phyloP scores from a whole-genome alignment of 92 coral and sea anemone species.

The Zoanthus gigantus region DNA sequence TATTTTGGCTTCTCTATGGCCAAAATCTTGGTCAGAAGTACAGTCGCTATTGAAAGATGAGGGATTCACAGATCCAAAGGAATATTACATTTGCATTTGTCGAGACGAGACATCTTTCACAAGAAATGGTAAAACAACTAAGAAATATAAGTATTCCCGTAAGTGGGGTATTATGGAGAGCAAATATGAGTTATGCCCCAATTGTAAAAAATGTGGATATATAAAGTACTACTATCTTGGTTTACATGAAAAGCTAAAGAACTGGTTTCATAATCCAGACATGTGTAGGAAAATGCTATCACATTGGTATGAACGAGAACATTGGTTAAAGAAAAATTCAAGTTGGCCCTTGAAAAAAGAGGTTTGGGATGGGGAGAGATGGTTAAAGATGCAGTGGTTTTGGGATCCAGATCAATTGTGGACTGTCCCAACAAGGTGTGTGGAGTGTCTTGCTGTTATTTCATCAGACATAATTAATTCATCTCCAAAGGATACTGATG shows the following conservation, averaged over 20 bases:
- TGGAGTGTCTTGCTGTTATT: slow-evolving; percentile 34
- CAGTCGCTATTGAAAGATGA: too few species aligned
- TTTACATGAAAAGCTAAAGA: slow-evolving; percentile 48
- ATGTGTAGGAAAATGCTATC: slow-evolving; percentile 74
- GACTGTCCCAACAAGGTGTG: slow-evolving; percentile 57
- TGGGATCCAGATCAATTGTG: slow-evolving; percentile 62
- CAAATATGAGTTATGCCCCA: slow-evolving; percentile 33
- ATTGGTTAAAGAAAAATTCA: slow-evolving; percentile 57
- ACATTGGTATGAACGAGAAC: slow-evolving; percentile 65
- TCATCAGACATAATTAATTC: slow-evolving; percentile 41
- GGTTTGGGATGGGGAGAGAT: slow-evolving; percentile 75
- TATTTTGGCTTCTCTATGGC: slow-evolving; percentile 6
- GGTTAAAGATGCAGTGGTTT: slow-evolving; percentile 72
- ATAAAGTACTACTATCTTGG: slow-evolving; percentile 71
- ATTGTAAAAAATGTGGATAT: slow-evolving; percentile 59
- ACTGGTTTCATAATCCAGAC: slow-evolving; percentile 54
- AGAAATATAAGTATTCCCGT: slow-evolving; percentile 55
- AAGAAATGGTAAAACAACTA: slow-evolving; percentile 52
- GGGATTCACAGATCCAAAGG: slow-evolving; percentile 65
- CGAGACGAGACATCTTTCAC: slow-evolving; percentile 41
- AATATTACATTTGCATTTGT: slow-evolving; percentile 78
- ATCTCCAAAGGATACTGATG: slow-evolving; percentile 13
- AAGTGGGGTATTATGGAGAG: slow-evolving; percentile 64
- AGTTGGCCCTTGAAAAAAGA: slow-evolving; percentile 68
- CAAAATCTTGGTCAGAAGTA: too few species aligned